Evolutionary conservation across 2,797 vertebrate genomes (phyloP).

Genomic region (Enoplosus armatus): DNA sequence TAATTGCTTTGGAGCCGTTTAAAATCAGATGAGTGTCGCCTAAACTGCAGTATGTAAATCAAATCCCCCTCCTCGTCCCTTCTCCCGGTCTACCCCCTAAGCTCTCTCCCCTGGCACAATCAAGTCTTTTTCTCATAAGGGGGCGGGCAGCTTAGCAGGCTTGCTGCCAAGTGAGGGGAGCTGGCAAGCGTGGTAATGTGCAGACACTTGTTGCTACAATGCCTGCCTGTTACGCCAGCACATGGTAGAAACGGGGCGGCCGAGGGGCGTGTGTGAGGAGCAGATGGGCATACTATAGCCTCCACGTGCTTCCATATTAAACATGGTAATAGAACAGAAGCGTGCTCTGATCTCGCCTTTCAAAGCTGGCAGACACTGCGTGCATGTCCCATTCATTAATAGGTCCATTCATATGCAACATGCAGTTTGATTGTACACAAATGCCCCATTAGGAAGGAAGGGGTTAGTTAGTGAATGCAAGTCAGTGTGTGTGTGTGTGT

Average conservation of each 20-base stretch:
- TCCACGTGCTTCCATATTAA: slow-evolving; percentile 75
- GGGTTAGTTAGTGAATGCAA: slow-evolving; percentile 43
- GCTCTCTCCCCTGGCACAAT: slow-evolving; percentile 85
- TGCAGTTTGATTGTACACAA: slow-evolving; percentile 83
- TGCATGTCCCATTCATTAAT: slow-evolving; percentile 79
- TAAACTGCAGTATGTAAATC: slow-evolving; percentile 88
- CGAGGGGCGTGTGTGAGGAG: slow-evolving; percentile 57
- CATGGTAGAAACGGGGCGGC: slow-evolving; percentile 62
- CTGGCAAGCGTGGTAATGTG: slow-evolving; percentile 85
- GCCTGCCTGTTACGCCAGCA: slow-evolving; percentile 82
- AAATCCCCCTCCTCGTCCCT: slow-evolving; percentile 69
- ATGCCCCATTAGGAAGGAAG: slow-evolving; percentile 69
- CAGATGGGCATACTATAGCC: slow-evolving; percentile 77
- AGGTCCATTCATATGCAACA: slow-evolving; percentile 81
- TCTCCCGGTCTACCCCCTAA: slow-evolving; percentile 67
- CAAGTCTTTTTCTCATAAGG: slow-evolving; percentile 85
- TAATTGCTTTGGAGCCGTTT: slow-evolving; percentile 87
- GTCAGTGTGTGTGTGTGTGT: slow-evolving; percentile 25
- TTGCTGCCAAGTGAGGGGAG: slow-evolving; percentile 85
- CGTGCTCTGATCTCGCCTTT: slow-evolving; percentile 61
- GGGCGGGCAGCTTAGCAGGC: slow-evolving; percentile 82
- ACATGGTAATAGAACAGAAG: slow-evolving; percentile 67
- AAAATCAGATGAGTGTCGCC: slow-evolving; percentile 86
- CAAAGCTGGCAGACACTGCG: slow-evolving; percentile 67
- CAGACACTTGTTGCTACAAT: slow-evolving; percentile 88